Percentiles rank a stretch among this genome's conserved stretches.
Evolutionary conservation across 2,797 vertebrate genomes (phyloP).

Genomic region (Bryconaethiops microstoma): DNA sequence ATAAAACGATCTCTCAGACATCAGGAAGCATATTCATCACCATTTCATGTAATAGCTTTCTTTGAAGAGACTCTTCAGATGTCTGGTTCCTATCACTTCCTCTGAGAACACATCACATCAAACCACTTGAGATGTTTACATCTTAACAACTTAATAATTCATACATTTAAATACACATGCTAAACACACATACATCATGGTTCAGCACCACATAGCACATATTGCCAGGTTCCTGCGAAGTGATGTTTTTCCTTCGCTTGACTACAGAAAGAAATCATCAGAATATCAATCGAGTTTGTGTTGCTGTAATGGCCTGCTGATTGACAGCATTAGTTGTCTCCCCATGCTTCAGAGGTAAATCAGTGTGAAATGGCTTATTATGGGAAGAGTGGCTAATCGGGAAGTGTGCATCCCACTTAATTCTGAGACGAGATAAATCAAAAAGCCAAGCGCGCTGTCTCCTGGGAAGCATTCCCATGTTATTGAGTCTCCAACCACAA

Average conservation of each 20-base stretch:
- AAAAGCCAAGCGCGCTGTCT: slow-evolving; percentile 51
- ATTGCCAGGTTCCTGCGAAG: neutral
- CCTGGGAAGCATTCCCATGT: slow-evolving; percentile 22
- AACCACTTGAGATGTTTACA: too few species aligned
- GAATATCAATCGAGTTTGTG: slow-evolving; percentile 29
- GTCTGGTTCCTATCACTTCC: too few species aligned
- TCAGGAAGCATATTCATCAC: too few species aligned
- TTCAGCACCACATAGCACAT: neutral
- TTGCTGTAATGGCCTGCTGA: slow-evolving; percentile 37
- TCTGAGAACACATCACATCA: too few species aligned
- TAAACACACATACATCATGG: too few species aligned
- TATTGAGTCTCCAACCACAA: slow-evolving; percentile 24
- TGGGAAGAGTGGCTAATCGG: slow-evolving; percentile 51
- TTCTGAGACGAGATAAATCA: slow-evolving; percentile 60
- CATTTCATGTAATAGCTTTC: too few species aligned
- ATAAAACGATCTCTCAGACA: too few species aligned
- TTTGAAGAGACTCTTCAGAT: too few species aligned
- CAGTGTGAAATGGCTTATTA: slow-evolving; percentile 57
- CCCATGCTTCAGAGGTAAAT: slow-evolving; percentile 35
- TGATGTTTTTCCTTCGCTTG: neutral
- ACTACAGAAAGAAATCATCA: slow-evolving; percentile 19
- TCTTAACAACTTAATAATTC: too few species aligned
- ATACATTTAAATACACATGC: too few species aligned
- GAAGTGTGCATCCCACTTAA: slow-evolving; percentile 65
- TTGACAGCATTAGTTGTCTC: slow-evolving; percentile 33